Evolutionary conservation across 2,113 vertebrate species (phyloP).

Genomic region (Micromys minutus): DNA sequence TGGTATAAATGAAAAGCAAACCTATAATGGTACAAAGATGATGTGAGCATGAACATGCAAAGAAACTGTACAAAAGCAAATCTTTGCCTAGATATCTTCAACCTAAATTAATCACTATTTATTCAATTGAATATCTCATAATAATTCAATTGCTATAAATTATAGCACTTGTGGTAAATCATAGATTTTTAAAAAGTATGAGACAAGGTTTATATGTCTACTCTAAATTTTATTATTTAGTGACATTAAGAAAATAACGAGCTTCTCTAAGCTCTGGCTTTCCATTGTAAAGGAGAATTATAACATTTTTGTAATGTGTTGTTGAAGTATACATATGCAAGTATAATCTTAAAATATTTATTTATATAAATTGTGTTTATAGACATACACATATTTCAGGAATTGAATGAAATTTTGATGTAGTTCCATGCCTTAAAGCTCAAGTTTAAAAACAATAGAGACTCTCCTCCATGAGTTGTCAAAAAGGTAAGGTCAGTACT

Average conservation of each 20-base stretch:
- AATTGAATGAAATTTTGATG: background rate
- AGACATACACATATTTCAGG: background rate
- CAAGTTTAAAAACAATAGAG: background rate
- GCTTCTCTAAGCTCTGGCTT: background rate
- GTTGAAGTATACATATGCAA: background rate
- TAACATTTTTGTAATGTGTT: background rate
- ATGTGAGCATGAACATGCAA: background rate
- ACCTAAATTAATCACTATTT: conserved; percentile 12
- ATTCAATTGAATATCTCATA: background rate
- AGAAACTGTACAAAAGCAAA: background rate
- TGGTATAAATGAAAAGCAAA: background rate
- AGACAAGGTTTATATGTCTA: background rate
- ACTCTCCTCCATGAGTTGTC: background rate
- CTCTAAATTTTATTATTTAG: conserved; percentile 25
- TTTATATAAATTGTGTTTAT: too few species aligned
- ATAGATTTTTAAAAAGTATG: background rate
- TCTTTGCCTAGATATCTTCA: background rate
- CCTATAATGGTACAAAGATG: background rate
- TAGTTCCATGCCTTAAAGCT: background rate
- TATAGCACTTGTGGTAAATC: background rate
- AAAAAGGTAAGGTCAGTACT: background rate
- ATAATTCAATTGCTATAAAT: background rate
- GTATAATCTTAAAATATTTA: background rate
- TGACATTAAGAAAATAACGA: background rate
- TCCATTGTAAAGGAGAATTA: background rate